A percentile compares a stretch with the other conserved stretches of the same genome.
Conservation (phyloP, 2,113 vertebrate genomes). For the Helogale parvula region DNA sequence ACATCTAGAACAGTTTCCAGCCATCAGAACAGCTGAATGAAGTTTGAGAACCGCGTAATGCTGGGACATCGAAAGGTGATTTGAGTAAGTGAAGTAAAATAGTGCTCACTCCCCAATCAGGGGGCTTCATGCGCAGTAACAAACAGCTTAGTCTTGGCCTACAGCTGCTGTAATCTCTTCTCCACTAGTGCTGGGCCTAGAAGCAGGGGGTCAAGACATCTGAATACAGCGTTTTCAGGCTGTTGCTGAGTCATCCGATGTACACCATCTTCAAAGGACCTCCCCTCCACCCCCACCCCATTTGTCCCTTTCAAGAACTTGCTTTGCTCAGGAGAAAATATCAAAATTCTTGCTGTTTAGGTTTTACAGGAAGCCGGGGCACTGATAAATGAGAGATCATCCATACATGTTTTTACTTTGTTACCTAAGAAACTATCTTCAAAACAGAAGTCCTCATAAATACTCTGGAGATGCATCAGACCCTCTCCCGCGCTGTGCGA, state of each 20-base stretch:
- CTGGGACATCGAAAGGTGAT: neutral
- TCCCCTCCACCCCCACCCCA: neutral
- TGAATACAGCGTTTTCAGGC: neutral
- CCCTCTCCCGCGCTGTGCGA: constrained; percentile 83
- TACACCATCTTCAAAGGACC: constrained; percentile 1
- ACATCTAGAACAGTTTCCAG: constrained; percentile 13
- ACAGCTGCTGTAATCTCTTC: neutral
- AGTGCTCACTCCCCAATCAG: neutral
- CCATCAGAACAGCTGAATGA: neutral
- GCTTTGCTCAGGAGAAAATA: constrained; percentile 47
- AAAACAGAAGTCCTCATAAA: constrained; percentile 93
- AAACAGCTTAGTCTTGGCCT: neutral
- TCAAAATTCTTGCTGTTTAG: constrained; percentile 76
- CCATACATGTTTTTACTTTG: constrained; percentile 88
- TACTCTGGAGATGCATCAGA: constrained; percentile 89
- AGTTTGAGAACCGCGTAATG: neutral
- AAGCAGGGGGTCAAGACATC: neutral
- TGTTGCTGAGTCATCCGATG: neutral
- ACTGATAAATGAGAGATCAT: constrained; percentile 85
- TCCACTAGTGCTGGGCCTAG: neutral
- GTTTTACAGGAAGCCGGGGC: constrained; percentile 82
- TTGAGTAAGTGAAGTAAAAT: neutral
- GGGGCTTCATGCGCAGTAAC: neutral
- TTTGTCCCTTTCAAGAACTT: constrained; percentile 22
- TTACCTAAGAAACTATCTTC: constrained; percentile 94